Evolutionary conservation across 1,140 invertebrate genomes (phyloP), one percentile per base, ranked within the genome.

Genomic region (Saccostrea glomerata): DNA sequence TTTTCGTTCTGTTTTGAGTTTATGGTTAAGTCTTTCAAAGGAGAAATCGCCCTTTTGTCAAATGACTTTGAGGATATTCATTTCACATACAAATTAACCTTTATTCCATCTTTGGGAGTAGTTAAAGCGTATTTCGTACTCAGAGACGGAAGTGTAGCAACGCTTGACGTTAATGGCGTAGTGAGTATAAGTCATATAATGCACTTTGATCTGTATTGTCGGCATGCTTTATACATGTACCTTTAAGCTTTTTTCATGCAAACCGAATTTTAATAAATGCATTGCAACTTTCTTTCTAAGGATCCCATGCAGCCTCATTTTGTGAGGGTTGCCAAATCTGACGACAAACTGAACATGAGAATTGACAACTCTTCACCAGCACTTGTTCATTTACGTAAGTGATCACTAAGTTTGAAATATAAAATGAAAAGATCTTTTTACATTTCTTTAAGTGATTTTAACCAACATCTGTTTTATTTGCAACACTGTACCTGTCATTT

Each of bases 1-100:
- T 89, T 89, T 25, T 58, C 86, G 23, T 58, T 89, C n/a, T 87
- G 89, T 47, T 89, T 89, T 82, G 89, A 89, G 58, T 89, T 89
- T 77, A 87, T 89, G 86, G 70, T 63, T 0, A 89, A 89, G 66
- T 58, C 84, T 1, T 82, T 54, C 23, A 30, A 87, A n/a, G 89
- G 89, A 25, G 89, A 89, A 85, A 54, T 87, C n/a, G 89, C 89
- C n/a, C 54, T 89, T 17, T 54, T 89, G 36, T 89, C 89, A 0
- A 89, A 89, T 70, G 89, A 87, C 9, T 73, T 73, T 30, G 40
- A 25, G 23, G 54, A 87, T 15, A 84, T 36, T 15, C 30, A 85
- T 60, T 87, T 84, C n/a, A 89, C 89, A 13, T 89, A 89, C 86
- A 89, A 89, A 66, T 82, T 89, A 63, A 86, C 89, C 11, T 87